These are phyloP conservation scores for Dinomys branickii DNA, from an alignment of 2,113 vertebrate species.

Conservation along the genomic window DNA sequence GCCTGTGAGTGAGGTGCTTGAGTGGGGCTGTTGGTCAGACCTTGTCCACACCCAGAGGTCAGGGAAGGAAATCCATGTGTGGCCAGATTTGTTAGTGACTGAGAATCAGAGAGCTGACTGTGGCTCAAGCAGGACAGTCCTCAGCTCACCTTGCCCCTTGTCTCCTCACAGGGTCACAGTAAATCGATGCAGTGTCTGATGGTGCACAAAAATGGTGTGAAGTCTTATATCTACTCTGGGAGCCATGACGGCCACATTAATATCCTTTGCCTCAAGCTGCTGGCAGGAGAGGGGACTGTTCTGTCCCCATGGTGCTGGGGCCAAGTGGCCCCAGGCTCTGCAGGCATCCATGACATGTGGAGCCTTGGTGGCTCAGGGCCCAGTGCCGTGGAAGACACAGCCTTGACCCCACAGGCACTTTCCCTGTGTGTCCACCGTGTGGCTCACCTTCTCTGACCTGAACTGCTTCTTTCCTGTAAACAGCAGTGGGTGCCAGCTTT, in stretches of 20 bases:
- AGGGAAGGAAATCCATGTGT: rapidly evolving
- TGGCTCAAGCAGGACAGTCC: rapidly evolving
- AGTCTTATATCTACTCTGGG: constrained; percentile 93
- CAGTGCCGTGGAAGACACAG: background rate
- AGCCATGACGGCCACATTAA: constrained; percentile 98
- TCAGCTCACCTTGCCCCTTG: background rate
- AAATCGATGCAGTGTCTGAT: constrained; percentile 98
- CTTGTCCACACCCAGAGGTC: background rate
- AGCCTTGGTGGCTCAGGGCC: background rate
- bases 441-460: background rate
- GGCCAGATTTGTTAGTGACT: background rate
- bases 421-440: background rate
- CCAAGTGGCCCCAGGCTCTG: background rate
- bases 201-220: constrained; percentile 90
- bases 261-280: constrained; percentile 91
- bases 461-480: rapidly evolving
- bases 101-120: rapidly evolving
- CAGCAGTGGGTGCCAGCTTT: too few relatives aligned
- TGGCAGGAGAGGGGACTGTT: background rate
- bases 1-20: rapidly evolving
- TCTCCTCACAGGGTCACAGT: constrained; percentile 92
- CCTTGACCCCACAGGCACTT: background rate
- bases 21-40: background rate
- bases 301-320: background rate
- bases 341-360: rapidly evolving